A percentile compares a stretch with the other conserved stretches of the same genome.
phyloP scores from a whole-genome alignment of 2,113 vertebrate genomes.

The Psephotus haematonotus region DNA sequence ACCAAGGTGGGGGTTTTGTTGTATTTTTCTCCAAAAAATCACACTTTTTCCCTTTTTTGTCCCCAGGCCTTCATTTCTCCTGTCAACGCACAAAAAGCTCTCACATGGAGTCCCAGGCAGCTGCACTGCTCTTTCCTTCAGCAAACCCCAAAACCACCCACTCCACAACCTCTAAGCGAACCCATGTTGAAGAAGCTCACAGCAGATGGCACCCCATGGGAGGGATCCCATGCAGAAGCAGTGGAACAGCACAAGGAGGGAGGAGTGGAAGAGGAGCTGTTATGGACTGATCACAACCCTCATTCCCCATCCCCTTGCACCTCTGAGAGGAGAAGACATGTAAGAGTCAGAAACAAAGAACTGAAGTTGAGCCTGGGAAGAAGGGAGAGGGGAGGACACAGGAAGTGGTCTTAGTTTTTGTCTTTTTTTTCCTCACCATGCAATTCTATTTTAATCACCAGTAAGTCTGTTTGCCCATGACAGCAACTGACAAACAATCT shows the following conservation, averaged over 20 bases:
- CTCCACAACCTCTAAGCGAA: accelerated
- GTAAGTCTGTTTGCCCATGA: background rate
- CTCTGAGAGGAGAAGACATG: background rate
- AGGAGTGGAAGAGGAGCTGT: background rate
- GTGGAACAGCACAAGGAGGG: background rate
- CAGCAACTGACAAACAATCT: background rate
- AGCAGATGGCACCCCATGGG: background rate
- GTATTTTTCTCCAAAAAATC: background rate
- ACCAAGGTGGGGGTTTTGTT: accelerated
- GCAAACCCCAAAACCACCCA: background rate
- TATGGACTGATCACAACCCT: background rate
- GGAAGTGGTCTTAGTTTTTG: accelerated
- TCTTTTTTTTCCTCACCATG: background rate
- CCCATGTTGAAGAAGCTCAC: background rate
- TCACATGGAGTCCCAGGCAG: background rate
- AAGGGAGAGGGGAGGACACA: background rate
- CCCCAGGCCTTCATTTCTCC: background rate
- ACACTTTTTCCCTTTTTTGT: background rate
- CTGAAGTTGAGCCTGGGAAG: background rate
- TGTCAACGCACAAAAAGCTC: background rate
- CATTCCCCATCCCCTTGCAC: background rate
- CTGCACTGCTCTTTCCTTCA: background rate
- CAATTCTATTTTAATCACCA: background rate
- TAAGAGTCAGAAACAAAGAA: background rate
- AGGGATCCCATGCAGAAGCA: background rate